Evolutionary conservation across 2,113 vertebrate genomes (phyloP), one percentile per base, ranked within the genome.

Genomic region (Dasyprocta punctata): DNA sequence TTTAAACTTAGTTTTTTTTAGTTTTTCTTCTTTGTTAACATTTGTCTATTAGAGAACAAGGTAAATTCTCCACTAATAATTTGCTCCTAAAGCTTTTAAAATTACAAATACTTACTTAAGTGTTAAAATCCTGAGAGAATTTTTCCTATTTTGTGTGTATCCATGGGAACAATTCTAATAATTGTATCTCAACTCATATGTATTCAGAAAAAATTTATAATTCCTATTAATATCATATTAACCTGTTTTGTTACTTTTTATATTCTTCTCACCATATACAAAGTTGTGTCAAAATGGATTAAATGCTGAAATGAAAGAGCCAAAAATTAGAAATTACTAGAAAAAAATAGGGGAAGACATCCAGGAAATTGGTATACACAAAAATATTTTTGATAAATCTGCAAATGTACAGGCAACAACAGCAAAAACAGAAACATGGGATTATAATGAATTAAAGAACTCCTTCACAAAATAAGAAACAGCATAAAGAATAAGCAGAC

Each of bases 21-120:
- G 0, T 1, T 2, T 11, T 54, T 20, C 1, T 84, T 0, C 12
- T 44, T 75, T 73, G 26, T 47, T 38, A 33, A 69, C 3, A 38
- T 96, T 49, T 38, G 17, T 47, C 7, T 12, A n/a, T 49, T 0
- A 60, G 7, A 58, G 10, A 58, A 47, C 1, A 47, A 9, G 30
- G 2, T 17, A 86, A 52, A 2, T 49, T 83, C 17, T 86, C 19
- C 49, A 11, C 7, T 61, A 24, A 77, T 38, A 86, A 86, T 61
- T 36, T 11, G 41, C 14, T n/a, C 1, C 5, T 78, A 78, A 84
- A 1, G 2, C 1, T 67, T 86, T 90, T 47, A 78, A 47, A 86
- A 86, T 67, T 24, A 49, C 1, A 82, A 92, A 54, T 60, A 60
- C 19, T 1, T 38, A 30, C 78, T 85, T 85, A 89, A n/a, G 2